Percentiles rank a stretch among this genome's conserved stretches.
Evolutionary conservation across 2,888 invertebrate species (phyloP).

Genomic region (Pheosia gnoma): DNA sequence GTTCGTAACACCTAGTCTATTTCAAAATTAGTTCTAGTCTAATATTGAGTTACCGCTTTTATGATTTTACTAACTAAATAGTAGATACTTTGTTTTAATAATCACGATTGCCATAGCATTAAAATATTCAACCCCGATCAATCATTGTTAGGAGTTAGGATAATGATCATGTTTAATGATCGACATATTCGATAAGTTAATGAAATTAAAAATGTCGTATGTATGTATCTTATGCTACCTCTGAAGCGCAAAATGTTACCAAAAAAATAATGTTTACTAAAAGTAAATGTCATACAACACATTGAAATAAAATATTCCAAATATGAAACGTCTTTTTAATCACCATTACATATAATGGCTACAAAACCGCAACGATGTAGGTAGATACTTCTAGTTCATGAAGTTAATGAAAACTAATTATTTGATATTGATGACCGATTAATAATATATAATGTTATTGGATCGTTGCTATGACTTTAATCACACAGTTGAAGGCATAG

Average conservation of each 20-base stretch:
- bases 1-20: slow-evolving; percentile 22
- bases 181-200: background rate
- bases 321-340: slow-evolving; percentile 26
- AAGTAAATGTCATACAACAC: slow-evolving; percentile 15
- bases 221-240: slow-evolving; percentile 9
- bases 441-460: slow-evolving; percentile 41
- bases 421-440: slow-evolving; percentile 34
- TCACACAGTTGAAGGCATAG: slow-evolving; percentile 13
- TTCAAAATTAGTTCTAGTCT: slow-evolving; percentile 39
- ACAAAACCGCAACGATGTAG: slow-evolving; percentile 32
- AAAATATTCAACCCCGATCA: slow-evolving; percentile 8
- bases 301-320: slow-evolving; percentile 27
- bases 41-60: slow-evolving; percentile 37
- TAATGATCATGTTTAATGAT: slow-evolving; percentile 11
- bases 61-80: slow-evolving; percentile 25
- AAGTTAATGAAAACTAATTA: slow-evolving; percentile 24
- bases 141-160: slow-evolving; percentile 16
- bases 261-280: slow-evolving; percentile 27
- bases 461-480: slow-evolving; percentile 21
- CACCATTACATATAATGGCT: slow-evolving; percentile 12
- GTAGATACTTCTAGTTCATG: background rate
- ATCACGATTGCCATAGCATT: slow-evolving; percentile 7
- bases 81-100: slow-evolving; percentile 17
- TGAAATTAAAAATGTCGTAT: background rate
- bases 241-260: slow-evolving; percentile 16